Base-by-base conservation (phyloP, 2,888 invertebrate species). In the Agrochola lychnidis region DNA sequence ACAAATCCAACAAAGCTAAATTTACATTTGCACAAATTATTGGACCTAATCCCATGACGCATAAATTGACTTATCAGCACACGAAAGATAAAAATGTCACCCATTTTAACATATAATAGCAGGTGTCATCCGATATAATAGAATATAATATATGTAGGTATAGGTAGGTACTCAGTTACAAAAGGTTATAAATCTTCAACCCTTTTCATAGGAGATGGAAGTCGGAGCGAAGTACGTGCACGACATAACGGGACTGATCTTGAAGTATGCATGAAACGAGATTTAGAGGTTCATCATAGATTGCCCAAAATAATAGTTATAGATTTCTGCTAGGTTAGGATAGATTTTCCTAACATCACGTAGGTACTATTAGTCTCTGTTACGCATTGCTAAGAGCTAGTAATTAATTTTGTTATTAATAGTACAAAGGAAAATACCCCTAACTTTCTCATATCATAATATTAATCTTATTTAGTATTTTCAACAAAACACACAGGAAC, bases 141-240 rank as follows among this genome's bases (percentile, higher is more conserved):
- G 79, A 81, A 88, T 86, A 83, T 87, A 51, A 19, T 19, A 0
- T 22, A 87, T 84, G 16, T 56, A 42, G 30, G 30, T 56, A 66
- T 51, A 48, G 12, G 62, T 36, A 84, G 82, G 81, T 79, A 75
- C 78, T 63, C 67, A 86, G 84, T 90, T 84, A 84, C 86, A 87
- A 87, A 89, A 87, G 88, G 90, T 86, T 87, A 90, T 90, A 91
- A 91, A 90, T 90, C 90, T 87, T 64, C 40, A 88, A 90, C 90
- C 90, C 90, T 90, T 91, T 90, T 90, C 90, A 89, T 89, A 70
- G 79, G 75, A 87, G 89, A 90, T 87, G 89, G 89, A 86, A 87
- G 85, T 79, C 78, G 71, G 78, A 51, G 71, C 71, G 51, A 25
- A 70, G 71, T 81, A 90, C 89, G 90, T 89, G 89, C 83, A 51